These are phyloP conservation scores for Motacilla tschutschensis DNA, from an alignment of 2,113 vertebrate genomes.

Conservation along the genomic window DNA sequence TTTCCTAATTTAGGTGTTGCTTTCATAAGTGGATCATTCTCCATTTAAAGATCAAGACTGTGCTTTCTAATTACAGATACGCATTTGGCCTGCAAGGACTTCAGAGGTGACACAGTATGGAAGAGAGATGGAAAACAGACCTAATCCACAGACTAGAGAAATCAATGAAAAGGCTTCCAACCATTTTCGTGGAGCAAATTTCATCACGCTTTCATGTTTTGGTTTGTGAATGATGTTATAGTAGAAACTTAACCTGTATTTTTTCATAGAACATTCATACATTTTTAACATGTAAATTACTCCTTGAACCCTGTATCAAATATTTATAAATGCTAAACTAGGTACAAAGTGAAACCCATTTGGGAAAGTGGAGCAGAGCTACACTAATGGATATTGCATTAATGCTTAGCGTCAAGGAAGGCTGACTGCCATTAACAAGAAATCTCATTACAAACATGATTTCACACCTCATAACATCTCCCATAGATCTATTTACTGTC, in stretches of 20 bases:
- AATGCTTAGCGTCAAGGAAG: slow-evolving; percentile 15
- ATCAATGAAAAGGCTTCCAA: slow-evolving; percentile 26
- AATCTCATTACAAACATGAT: slow-evolving; percentile 10
- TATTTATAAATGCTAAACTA: slow-evolving; percentile 38
- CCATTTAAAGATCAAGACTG: neutral
- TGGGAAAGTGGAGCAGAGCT: neutral
- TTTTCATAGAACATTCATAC: neutral
- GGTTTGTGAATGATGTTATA: neutral
- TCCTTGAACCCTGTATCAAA: slow-evolving; percentile 24
- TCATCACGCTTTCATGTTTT: neutral
- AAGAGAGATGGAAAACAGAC: neutral
- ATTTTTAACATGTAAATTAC: neutral
- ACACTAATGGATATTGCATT: slow-evolving; percentile 39
- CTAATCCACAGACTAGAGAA: neutral
- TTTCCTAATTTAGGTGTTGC: neutral
- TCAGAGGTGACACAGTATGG: neutral
- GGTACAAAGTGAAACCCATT: slow-evolving; percentile 10
- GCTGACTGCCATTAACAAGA: neutral
- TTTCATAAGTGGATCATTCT: neutral
- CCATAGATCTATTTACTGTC: neutral
- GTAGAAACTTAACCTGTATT: neutral
- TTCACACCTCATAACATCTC: slow-evolving; percentile 30
- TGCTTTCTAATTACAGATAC: neutral
- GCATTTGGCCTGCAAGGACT: neutral
- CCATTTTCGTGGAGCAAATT: neutral